A percentile compares a stretch with the other conserved stretches of the same genome.
Evolutionary conservation across 2,888 invertebrate species (phyloP).

Genomic region (Phaonia tiefii): DNA sequence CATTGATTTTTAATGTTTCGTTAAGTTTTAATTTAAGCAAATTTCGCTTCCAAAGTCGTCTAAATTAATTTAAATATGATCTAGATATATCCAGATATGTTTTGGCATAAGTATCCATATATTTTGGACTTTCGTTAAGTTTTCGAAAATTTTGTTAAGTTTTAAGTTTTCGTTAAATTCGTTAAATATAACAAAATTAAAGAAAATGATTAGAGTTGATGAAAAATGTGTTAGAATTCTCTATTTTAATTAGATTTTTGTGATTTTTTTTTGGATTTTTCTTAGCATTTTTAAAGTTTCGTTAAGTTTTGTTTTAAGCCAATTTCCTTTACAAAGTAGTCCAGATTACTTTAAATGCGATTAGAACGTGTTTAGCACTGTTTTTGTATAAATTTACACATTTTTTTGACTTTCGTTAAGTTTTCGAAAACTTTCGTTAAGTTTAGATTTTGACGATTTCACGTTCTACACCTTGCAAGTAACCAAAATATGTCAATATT

Average conservation of each 20-base stretch:
- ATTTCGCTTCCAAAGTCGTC: no score
- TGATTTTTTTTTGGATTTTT: slow-evolving; percentile 4
- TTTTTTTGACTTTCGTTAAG: background rate
- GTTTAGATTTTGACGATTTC: background rate
- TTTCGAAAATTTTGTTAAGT: background rate
- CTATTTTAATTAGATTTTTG: background rate
- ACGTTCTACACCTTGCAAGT: background rate
- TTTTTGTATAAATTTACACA: no score
- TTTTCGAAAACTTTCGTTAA: background rate
- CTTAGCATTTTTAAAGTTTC: background rate
- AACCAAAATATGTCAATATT: no score
- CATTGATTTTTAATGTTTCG: no score
- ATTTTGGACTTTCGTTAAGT: background rate
- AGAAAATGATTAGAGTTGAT: background rate
- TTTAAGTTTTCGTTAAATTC: background rate
- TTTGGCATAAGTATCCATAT: no score
- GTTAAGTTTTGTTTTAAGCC: slow-evolving; percentile 19
- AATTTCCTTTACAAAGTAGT: no score
- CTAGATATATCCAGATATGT: no score
- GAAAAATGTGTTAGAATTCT: no score
- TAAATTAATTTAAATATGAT: no score
- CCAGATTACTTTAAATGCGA: no score
- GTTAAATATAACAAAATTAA: background rate
- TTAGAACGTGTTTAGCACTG: no score
- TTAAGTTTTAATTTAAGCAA: no score